Conservation (phyloP, 2,797 vertebrate species). For the Sebastiscus tertius region DNA sequence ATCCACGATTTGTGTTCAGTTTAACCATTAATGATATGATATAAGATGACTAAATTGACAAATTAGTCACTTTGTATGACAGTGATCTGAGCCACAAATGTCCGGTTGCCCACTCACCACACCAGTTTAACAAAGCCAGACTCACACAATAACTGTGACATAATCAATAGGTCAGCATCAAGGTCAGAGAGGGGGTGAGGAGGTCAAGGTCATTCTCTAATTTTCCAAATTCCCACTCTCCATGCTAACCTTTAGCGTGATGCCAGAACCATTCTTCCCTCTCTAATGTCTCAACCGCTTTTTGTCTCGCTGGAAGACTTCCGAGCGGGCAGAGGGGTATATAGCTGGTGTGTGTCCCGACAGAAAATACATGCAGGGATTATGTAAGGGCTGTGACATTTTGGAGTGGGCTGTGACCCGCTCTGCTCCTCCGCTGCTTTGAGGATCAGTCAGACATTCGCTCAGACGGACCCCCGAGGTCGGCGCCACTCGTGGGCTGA, state of each 20-base stretch:
- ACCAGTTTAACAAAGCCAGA: slow-evolving; percentile 27
- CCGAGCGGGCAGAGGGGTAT: slow-evolving; percentile 27
- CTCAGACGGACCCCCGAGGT: slow-evolving; percentile 39
- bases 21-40: not conserved
- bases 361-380: slow-evolving; percentile 43
- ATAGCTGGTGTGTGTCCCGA: slow-evolving; percentile 20
- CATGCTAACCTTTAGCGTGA: slow-evolving; percentile 52
- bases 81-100: not conserved
- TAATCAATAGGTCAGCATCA: slow-evolving; percentile 14
- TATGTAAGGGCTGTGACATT: slow-evolving; percentile 73
- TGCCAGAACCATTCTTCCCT: slow-evolving; percentile 45
- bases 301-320: slow-evolving; percentile 31
- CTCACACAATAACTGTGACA: not conserved
- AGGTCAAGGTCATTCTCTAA: not conserved
- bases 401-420: slow-evolving; percentile 58
- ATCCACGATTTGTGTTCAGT: not conserved
- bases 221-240: slow-evolving; percentile 26
- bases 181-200: not conserved
- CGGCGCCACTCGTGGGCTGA: slow-evolving; percentile 47
- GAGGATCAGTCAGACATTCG: slow-evolving; percentile 58
- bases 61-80: not conserved
- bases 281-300: slow-evolving; percentile 74
- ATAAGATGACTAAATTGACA: not conserved
- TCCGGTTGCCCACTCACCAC: not conserved
- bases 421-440: slow-evolving; percentile 50